Evolutionary conservation across 2,113 vertebrate species (phyloP).

Genomic region (Hirundichthys speculiger): DNA sequence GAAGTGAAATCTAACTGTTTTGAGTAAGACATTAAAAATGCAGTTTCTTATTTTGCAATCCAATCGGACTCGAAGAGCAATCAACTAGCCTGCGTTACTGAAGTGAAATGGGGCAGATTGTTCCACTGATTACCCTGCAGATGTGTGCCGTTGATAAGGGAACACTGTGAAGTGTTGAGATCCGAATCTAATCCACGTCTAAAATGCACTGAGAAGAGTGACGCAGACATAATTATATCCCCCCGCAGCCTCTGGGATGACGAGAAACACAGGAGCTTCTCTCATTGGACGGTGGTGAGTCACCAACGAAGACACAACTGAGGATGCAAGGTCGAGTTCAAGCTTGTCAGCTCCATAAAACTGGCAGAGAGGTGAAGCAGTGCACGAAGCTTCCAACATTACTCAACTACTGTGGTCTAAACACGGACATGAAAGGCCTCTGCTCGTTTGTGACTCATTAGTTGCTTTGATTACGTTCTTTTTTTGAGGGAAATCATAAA

Average conservation of each 20-base stretch:
- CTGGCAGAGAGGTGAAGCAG: neutral
- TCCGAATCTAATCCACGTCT: conserved; percentile 16
- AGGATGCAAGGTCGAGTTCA: conserved; percentile 24
- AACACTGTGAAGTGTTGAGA: neutral
- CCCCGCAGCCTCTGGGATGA: too few relatives aligned
- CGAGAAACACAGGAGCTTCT: conserved; percentile 4
- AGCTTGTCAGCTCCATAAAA: conserved; percentile 1
- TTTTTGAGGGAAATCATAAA: neutral
- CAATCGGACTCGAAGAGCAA: too few relatives aligned
- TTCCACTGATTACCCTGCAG: too few relatives aligned
- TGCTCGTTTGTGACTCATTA: neutral
- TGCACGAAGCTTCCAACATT: too few relatives aligned
- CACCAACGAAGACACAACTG: conserved; percentile 17
- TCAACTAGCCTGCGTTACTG: too few relatives aligned
- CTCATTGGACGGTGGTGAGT: conserved; percentile 31
- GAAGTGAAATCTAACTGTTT: too few relatives aligned
- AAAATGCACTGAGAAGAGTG: neutral
- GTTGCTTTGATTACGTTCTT: neutral
- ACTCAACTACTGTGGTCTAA: neutral
- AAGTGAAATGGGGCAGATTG: too few relatives aligned
- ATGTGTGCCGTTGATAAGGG: too few relatives aligned
- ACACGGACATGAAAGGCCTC: neutral
- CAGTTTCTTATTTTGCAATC: too few relatives aligned
- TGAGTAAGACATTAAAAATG: too few relatives aligned
- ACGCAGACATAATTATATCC: too few relatives aligned